These are phyloP conservation scores for Ardeotis arabs DNA, from an alignment of 2,113 vertebrate species.

Conservation along the genomic window DNA sequence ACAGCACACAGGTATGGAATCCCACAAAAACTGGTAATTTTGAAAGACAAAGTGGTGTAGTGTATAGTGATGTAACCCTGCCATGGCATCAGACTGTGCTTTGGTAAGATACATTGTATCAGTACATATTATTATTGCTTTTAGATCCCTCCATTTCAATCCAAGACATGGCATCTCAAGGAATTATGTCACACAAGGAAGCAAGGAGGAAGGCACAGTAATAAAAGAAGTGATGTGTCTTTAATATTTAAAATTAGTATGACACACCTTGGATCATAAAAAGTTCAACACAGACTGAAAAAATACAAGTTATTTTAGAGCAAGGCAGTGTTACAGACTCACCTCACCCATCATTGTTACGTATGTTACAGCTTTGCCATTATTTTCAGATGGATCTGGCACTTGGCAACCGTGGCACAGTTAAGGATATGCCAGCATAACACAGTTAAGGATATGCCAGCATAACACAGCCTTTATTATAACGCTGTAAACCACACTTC, in stretches of 20 bases:
- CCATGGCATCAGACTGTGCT: not conserved
- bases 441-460: not conserved
- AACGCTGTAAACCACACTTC: not conserved
- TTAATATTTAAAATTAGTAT: conserved; percentile 9
- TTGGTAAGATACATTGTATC: not conserved
- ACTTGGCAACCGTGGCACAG: not conserved
- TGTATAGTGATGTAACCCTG: not conserved
- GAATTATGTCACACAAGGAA: not conserved
- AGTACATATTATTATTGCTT: not conserved
- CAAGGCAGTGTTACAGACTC: not conserved
- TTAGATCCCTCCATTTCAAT: not conserved
- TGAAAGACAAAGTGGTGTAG: conserved; percentile 25
- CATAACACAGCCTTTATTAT: not conserved
- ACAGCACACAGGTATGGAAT: conserved; percentile 1
- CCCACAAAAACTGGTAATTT: conserved; percentile 7
- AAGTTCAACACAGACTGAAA: not conserved
- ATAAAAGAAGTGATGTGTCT: not conserved
- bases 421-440: not conserved
- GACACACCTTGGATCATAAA: conserved; percentile 7
- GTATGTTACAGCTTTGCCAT: not conserved
- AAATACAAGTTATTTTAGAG: conserved; percentile 5
- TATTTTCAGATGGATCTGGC: not conserved
- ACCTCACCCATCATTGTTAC: not conserved
- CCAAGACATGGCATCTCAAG: not conserved
- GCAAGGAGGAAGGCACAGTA: not conserved